These are phyloP conservation scores for Hyalella azteca DNA, from an alignment of 2,888 invertebrate genomes.

Conservation along the genomic window DNA sequence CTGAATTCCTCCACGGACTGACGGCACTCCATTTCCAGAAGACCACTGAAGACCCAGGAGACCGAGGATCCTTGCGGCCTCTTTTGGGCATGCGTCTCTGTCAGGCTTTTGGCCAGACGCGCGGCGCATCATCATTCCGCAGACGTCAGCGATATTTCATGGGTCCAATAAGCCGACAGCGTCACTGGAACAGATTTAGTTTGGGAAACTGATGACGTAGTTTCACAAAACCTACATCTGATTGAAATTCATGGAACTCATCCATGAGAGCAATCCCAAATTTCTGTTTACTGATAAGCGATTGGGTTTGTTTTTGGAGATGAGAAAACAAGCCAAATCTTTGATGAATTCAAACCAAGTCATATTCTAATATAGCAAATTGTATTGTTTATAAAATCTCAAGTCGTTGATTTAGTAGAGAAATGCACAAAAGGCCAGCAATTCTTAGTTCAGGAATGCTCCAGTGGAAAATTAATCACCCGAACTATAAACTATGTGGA, in stretches of 20 bases:
- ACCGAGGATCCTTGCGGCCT: neutral
- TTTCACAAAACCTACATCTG: conserved; percentile 11
- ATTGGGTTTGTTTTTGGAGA: too few relatives aligned
- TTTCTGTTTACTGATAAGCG: too few relatives aligned
- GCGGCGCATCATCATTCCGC: conserved; percentile 23
- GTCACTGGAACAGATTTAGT: conserved; percentile 32
- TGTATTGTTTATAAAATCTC: too few relatives aligned
- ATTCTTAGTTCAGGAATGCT: too few relatives aligned
- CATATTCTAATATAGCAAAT: too few relatives aligned
- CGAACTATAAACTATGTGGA: too few relatives aligned
- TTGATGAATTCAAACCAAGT: too few relatives aligned
- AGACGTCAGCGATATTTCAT: conserved; percentile 34
- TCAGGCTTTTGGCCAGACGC: neutral
- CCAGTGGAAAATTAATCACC: too few relatives aligned
- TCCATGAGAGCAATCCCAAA: neutral
- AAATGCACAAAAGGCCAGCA: too few relatives aligned
- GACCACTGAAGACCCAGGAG: neutral
- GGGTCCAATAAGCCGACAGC: conserved; percentile 35
- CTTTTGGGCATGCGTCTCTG: conserved; percentile 16
- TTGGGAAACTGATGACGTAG: conserved; percentile 34
- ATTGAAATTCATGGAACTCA: conserved; percentile 12
- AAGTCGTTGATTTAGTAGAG: too few relatives aligned
- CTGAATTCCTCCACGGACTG: neutral
- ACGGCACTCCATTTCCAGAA: neutral
- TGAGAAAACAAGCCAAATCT: too few relatives aligned